phyloP scores from a whole-genome alignment of 2,113 vertebrate species.

The Neotragus moschatus region DNA sequence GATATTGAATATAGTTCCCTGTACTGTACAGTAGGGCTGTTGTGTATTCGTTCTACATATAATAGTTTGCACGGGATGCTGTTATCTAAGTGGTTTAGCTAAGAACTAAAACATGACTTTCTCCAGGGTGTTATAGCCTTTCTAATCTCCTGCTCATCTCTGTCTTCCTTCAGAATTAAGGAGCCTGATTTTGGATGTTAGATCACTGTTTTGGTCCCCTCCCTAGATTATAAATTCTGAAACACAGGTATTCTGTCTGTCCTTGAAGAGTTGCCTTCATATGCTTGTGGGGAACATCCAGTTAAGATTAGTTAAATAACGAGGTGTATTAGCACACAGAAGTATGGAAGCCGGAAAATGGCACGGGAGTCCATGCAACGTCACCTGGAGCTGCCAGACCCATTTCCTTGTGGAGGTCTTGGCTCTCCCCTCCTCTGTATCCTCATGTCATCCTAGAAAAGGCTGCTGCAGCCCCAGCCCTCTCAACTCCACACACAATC shows the following conservation, averaged over 20 bases:
- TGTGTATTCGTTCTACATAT: not conserved
- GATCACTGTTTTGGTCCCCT: not conserved
- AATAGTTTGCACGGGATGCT: not conserved
- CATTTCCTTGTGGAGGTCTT: not conserved
- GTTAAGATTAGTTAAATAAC: not conserved
- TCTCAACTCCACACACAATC: not conserved
- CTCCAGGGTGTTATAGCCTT: not conserved
- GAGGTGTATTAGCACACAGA: not conserved
- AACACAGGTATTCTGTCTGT: not conserved
- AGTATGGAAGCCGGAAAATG: not conserved
- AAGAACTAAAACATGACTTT: not conserved
- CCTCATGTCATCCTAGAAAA: not conserved
- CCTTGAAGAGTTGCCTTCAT: not conserved
- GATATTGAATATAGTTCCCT: not conserved
- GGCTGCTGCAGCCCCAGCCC: too few relatives aligned
- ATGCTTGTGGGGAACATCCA: not conserved
- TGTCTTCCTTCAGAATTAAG: not conserved
- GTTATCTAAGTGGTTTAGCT: not conserved
- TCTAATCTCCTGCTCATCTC: not conserved
- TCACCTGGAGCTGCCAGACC: not conserved
- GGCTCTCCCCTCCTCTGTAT: not conserved
- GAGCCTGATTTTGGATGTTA: not conserved
- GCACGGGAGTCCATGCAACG: accelerated
- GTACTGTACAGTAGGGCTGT: not conserved
- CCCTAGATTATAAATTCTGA: not conserved